A percentile compares a stretch with the other conserved stretches of the same genome.
These are phyloP conservation scores for Nasonia vitripennis DNA, from an alignment of 1,140 invertebrate genomes.

Conservation along the genomic window DNA sequence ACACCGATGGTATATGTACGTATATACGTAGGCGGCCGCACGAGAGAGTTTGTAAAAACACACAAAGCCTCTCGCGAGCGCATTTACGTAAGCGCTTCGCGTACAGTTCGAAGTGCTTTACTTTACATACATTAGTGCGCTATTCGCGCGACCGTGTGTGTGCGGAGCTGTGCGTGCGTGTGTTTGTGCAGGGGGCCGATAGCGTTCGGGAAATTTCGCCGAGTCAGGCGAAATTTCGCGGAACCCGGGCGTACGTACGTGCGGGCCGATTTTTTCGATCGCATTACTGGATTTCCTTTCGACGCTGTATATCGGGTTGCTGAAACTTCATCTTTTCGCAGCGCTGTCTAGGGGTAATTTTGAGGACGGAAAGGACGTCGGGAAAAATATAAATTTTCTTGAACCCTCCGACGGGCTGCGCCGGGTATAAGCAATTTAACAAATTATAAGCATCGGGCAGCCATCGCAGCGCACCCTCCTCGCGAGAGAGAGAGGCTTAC, in stretches of 20 bases:
- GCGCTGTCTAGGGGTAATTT: too few relatives aligned
- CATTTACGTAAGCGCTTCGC: conserved; percentile 52
- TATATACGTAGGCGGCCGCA: not conserved
- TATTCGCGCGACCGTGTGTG: not conserved
- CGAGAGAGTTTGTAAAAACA: conserved; percentile 47
- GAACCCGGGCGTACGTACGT: not conserved
- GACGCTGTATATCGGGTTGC: not conserved
- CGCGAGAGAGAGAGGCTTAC: not conserved
- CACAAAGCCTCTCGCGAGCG: conserved; percentile 44
- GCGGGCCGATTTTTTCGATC: not conserved
- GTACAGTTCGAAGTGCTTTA: conserved; percentile 53
- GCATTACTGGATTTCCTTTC: not conserved
- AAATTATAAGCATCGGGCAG: conserved; percentile 24
- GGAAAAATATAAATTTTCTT: conserved; percentile 18
- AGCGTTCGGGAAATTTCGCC: conserved; percentile 17
- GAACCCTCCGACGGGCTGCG: not conserved
- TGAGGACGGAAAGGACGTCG: too few relatives aligned
- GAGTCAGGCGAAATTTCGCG: conserved; percentile 4
- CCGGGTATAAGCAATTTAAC: not conserved
- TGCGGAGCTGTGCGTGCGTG: not conserved
- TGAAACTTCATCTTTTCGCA: not conserved
- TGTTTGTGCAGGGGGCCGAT: not conserved
- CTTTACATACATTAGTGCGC: conserved; percentile 52
- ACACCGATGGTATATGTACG: not conserved
- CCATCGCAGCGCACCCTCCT: not conserved